Evolutionary conservation across 2,888 invertebrate species (phyloP).

Genomic region (Agriopis marginaria): DNA sequence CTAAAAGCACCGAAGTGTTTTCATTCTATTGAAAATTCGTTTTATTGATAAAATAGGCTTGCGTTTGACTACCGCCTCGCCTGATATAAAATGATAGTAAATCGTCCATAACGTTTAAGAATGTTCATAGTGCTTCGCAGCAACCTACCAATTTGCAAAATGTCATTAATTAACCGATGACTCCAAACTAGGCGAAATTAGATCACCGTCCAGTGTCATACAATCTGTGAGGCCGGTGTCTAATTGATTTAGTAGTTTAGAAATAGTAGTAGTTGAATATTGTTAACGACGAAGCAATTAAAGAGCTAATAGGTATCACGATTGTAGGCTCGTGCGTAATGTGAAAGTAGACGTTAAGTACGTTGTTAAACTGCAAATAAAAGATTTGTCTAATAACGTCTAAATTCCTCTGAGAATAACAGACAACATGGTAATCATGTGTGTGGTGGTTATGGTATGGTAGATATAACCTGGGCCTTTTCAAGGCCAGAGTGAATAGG

Average conservation of each 20-base stretch:
- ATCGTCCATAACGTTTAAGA: too few relatives aligned
- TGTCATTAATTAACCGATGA: conserved; percentile 39
- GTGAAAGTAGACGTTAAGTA: conserved; percentile 9
- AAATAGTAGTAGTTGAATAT: conserved; percentile 12
- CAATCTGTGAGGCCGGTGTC: conserved; percentile 10
- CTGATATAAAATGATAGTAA: too few relatives aligned
- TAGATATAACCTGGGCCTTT: too few relatives aligned
- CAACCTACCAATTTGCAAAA: conserved; percentile 23
- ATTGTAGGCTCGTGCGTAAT: conserved; percentile 21
- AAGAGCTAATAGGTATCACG: conserved; percentile 16
- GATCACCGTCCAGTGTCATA: conserved; percentile 36
- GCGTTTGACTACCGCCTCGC: too few relatives aligned
- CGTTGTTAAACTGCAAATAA: neutral
- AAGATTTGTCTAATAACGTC: conserved; percentile 1
- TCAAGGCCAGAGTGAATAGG: too few relatives aligned
- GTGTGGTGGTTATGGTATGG: too few relatives aligned
- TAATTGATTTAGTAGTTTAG: conserved; percentile 31
- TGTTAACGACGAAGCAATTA: conserved; percentile 19
- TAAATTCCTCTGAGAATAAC: too few relatives aligned
- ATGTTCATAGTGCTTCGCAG: neutral
- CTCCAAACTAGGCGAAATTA: conserved; percentile 40
- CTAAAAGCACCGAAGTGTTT: too few relatives aligned
- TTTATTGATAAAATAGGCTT: too few relatives aligned
- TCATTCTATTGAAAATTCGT: too few relatives aligned
- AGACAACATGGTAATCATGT: neutral